Evolutionary conservation across 1,140 invertebrate genomes (phyloP), one percentile per base, ranked within the genome.

Genomic region (Drosophila mauritiana): DNA sequence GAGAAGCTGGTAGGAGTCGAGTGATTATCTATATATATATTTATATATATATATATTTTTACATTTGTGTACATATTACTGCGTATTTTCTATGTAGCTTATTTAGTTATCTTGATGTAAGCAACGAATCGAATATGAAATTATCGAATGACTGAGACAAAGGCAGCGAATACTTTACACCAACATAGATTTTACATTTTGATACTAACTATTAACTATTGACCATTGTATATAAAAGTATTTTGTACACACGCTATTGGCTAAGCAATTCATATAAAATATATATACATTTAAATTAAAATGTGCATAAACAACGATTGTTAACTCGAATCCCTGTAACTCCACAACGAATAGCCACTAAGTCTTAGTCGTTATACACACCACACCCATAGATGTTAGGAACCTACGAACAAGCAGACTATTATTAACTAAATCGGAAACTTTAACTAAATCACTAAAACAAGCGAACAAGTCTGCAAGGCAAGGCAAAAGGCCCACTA

Each of bases 41-140:
- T 20, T 42, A 62, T 78, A 70, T 61, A 73, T 80, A 78, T 45
- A 82, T 82, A 69, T 48, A 48, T 54, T 51, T 8, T 8, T 31
- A 31, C 31, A 31, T 31, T 8, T 31, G 8, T 31, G 31, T 31
- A 31, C 31, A 31, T 31, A 31, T 31, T 31, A 31, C 8, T 31
- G 31, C 31, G 31, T 31, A 31, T 31, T 31, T 15, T 40, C 3
- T 6, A 51, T 56, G 53, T 59, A 56, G 48, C 46, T 61, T 10
- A 17, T 46, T 40, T 25, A 13, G 25, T 51, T 63, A 12, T 45
- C 42, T 61, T 42, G 25, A 36, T 31, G 25, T 12, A 73, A 36
- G 63, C 80, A 84, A 85, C 83, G 82, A 83, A 86, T 72, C 65
- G 72, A 83, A 86, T 59, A 48, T 78, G 57, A 86, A 88, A 82